These are phyloP conservation scores for Loris lydekkerianus DNA, from an alignment of 2,797 vertebrate species.

Conservation along the genomic window DNA sequence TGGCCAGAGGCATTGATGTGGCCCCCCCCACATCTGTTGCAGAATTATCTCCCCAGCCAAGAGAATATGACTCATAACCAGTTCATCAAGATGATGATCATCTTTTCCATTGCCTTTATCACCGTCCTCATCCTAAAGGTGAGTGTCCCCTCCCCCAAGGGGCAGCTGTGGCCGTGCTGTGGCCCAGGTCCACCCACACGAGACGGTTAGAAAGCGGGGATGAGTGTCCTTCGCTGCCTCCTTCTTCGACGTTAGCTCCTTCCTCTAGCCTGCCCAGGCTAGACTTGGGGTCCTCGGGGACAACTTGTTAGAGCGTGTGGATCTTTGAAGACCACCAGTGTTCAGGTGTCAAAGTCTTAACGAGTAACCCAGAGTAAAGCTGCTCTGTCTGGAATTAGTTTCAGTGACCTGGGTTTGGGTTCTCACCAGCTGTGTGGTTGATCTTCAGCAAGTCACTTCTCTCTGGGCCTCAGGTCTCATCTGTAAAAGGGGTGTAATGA, in stretches of 20 bases:
- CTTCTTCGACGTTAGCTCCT: neutral
- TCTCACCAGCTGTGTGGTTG: neutral
- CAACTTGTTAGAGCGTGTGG: neutral
- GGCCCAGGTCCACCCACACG: neutral
- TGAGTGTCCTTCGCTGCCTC: rapidly evolving
- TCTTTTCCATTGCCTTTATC: slow-evolving; percentile 87
- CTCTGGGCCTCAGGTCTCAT: neutral
- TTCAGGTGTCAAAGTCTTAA: neutral
- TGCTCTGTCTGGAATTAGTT: neutral
- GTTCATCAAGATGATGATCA: slow-evolving; percentile 87
- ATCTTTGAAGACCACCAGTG: rapidly evolving
- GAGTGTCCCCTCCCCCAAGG: neutral
- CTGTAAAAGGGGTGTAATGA: neutral
- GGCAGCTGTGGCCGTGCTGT: rapidly evolving
- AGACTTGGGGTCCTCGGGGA: neutral
- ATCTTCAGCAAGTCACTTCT: neutral
- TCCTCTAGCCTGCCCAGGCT: neutral
- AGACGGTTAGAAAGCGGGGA: neutral
- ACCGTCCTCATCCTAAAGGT: slow-evolving; percentile 91
- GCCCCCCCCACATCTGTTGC: slow-evolving; percentile 52
- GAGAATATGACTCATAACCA: slow-evolving; percentile 84
- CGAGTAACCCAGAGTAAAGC: neutral
- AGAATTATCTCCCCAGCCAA: slow-evolving; percentile 86
- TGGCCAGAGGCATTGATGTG: neutral
- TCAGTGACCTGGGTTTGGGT: neutral